Evolutionary conservation across 1,140 invertebrate species (phyloP).

Genomic region (Drosophila subpulchrella): DNA sequence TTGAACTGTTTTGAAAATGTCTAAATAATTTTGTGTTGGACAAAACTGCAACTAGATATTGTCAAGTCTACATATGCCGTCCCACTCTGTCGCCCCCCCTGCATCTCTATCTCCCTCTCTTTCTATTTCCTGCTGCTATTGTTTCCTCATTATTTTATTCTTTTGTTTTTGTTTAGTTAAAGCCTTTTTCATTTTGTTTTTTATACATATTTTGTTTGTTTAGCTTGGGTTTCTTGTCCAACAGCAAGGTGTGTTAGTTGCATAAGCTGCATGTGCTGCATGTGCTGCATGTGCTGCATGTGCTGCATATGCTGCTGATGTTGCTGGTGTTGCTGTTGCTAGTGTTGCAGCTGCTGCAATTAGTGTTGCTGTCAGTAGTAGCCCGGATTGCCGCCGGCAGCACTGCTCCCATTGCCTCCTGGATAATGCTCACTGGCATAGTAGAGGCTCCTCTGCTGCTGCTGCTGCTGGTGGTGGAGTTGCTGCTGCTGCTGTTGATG

Average conservation of each 20-base stretch:
- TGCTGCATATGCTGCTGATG: neutral
- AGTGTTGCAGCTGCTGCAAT: constrained; percentile 4
- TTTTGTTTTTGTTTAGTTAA: constrained; percentile 13
- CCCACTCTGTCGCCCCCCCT: constrained; percentile 2
- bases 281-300: neutral
- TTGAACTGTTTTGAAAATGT: constrained; percentile 2
- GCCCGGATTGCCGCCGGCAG: constrained; percentile 28
- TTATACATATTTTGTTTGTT: neutral
- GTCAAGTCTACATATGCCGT: constrained; percentile 1
- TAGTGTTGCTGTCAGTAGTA: constrained; percentile 32
- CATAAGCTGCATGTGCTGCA: neutral
- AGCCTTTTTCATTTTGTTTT: constrained; percentile 4
- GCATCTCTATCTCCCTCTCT: neutral
- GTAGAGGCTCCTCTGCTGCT: constrained; percentile 39
- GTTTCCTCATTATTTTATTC: constrained; percentile 1
- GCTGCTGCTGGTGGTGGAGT: constrained; percentile 36
- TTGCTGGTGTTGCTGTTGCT: constrained; percentile 27
- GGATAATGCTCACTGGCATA: constrained; percentile 40
- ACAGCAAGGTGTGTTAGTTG: neutral
- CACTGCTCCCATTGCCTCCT: constrained; percentile 6
- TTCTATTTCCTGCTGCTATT: neutral
- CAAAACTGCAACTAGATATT: neutral
- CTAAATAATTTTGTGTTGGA: neutral
- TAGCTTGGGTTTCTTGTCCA: neutral
- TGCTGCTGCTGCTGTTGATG: constrained; percentile 19